Percentiles rank a stretch among this genome's conserved stretches.
Evolutionary conservation across 1,140 invertebrate species (phyloP).

Genomic region (Teleopsis dalmanni): DNA sequence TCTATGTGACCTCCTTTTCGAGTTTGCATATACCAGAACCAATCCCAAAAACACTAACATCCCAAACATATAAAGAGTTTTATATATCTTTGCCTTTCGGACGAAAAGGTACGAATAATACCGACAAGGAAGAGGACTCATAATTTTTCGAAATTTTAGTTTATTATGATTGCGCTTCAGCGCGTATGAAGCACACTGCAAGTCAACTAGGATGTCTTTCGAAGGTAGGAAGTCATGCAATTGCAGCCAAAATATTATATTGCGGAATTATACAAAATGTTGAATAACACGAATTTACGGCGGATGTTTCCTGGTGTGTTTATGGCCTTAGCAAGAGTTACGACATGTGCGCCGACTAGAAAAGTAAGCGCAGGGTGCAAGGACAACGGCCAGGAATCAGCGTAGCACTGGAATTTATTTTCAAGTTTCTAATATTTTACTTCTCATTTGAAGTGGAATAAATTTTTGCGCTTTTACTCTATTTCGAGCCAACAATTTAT

Average conservation of each 20-base stretch:
- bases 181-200: background rate
- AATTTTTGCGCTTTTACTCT: slow-evolving; percentile 5
- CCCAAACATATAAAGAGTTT: too few species aligned
- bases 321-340: slow-evolving; percentile 21
- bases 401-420: slow-evolving; percentile 2
- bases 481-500: slow-evolving; percentile 12
- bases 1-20: too few species aligned
- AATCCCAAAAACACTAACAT: too few species aligned
- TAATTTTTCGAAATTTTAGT: too few species aligned
- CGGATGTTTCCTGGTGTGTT: slow-evolving; percentile 30
- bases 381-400: slow-evolving; percentile 4
- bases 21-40: too few species aligned
- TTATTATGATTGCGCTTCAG: too few species aligned
- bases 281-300: slow-evolving; percentile 8
- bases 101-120: too few species aligned
- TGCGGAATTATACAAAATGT: background rate
- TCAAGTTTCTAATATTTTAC: slow-evolving; percentile 8
- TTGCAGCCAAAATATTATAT: slow-evolving; percentile 23
- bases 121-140: too few species aligned
- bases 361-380: slow-evolving; percentile 25
- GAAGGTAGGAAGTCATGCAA: slow-evolving; percentile 9
- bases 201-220: too few species aligned
- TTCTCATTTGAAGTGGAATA: slow-evolving; percentile 7
- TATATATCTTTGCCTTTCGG: too few species aligned
- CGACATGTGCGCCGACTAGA: too few species aligned